Evolutionary conservation across 2,888 invertebrate species (phyloP), one percentile per base, ranked within the genome.

Genomic region (Lasiommata megera): DNA sequence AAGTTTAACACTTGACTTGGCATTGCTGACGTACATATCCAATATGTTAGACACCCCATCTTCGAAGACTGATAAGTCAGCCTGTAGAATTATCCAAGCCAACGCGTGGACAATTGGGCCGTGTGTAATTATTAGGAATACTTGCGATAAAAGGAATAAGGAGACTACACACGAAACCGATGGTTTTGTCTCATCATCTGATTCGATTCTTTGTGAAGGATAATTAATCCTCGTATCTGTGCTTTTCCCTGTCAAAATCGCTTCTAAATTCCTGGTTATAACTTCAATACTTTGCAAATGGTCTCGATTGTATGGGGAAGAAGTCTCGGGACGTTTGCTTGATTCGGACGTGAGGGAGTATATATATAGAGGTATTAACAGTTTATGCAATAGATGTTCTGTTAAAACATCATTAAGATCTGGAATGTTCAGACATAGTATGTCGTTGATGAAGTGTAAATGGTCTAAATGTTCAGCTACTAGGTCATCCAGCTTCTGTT

Each of bases 391-490:
- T 60, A 99, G 91, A 85, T 99, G 98, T 79, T 98, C 98, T 0
- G 97, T 96, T 55, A 99, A 88, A 46, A 99, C 98, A 71, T 97
- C 96, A 84, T 99, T 99, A 54, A 99, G 92, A 74, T 97, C 96
- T 52, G 96, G 95, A 69, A 99, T 98, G 79, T 97, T 95, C 57
- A 99, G 92, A 74, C 96, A 95, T 16, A 99, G 92, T 70, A 99
- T 99, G 78, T 99, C 99, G 78, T 99, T 99, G 56, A 99, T 92
- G 81, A 99, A 99, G 85, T 99, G 99, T 11, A 99, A 92, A 80
- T 99, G 98, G 84, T 99, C 99, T 66, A 99, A 89, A 82, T 99
- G 99, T 84, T 99, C 99, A 0, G 98, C 99, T 1, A 99, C 98
- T 64, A 99, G 88, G 84, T 98, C 98, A 9, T 98, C 95, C 48